phyloP scores from a whole-genome alignment of 2,797 vertebrate species.

The Rhinatrema bivittatum region DNA sequence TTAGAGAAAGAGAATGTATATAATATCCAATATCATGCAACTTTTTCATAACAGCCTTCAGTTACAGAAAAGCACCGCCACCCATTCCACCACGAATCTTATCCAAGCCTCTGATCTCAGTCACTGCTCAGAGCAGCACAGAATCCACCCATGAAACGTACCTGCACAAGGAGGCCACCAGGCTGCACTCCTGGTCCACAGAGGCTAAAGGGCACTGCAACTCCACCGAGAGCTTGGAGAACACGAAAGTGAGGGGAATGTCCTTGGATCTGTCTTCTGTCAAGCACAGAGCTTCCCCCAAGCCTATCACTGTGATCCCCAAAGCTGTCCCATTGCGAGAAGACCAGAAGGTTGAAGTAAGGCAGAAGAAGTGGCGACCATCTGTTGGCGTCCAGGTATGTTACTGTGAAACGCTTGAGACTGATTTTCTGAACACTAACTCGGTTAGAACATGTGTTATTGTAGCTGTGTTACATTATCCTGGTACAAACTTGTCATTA shows the following conservation, averaged over 20 bases:
- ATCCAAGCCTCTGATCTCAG: conserved; percentile 91
- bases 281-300: conserved; percentile 61
- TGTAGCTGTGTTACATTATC: too few species aligned
- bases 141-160: conserved; percentile 94
- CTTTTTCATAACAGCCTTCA: conserved; percentile 73
- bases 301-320: conserved; percentile 66
- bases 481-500: too few species aligned
- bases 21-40: too few species aligned
- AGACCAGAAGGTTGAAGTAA: conserved; percentile 71
- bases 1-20: too few species aligned
- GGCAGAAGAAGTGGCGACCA: conserved; percentile 83
- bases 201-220: conserved; percentile 78
- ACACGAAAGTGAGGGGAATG: conserved; percentile 59
- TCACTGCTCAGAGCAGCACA: conserved; percentile 95
- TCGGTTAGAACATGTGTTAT: too few species aligned
- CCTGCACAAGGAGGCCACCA: conserved; percentile 61
- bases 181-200: conserved; percentile 47
- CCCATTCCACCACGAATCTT: conserved; percentile 90
- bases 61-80: conserved; percentile 89
- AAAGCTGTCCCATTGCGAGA: conserved; percentile 66
- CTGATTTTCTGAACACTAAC: too few species aligned
- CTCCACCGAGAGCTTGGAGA: conserved; percentile 87
- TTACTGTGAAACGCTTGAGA: too few species aligned
- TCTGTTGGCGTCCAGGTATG: conserved; percentile 94
- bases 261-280: conserved; percentile 66